A percentile compares a stretch with the other conserved stretches of the same genome.
Conservation (phyloP, 2,113 vertebrate genomes). For the Alligator mississippiensis region DNA sequence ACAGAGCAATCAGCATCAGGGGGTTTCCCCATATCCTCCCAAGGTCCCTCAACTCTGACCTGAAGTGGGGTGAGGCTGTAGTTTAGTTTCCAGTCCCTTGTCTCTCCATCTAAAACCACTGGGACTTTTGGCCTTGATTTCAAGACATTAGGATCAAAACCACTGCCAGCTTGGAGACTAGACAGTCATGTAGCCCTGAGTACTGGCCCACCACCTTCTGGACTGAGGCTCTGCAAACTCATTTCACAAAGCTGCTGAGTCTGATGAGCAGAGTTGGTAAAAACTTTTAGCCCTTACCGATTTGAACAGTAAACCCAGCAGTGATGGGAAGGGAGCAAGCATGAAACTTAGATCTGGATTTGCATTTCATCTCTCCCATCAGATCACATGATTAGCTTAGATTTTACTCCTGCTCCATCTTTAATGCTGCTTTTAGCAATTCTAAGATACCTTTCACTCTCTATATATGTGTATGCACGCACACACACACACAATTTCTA, state of each 20-base stretch:
- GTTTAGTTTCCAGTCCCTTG: background rate
- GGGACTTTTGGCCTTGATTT: background rate
- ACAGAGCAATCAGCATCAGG: background rate
- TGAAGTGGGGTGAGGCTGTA: background rate
- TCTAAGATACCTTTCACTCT: background rate
- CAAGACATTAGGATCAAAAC: background rate
- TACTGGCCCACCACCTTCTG: background rate
- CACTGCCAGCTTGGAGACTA: background rate
- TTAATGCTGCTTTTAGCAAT: background rate
- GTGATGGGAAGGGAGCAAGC: background rate
- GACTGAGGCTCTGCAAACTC: background rate
- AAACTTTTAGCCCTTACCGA: background rate
- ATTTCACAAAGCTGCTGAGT: rapidly evolving
- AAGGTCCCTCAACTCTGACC: background rate
- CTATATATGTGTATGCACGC: no score
- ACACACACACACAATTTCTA: background rate
- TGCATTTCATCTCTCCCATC: constrained; percentile 6
- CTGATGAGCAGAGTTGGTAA: background rate
- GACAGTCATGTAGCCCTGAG: background rate
- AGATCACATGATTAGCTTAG: constrained; percentile 2
- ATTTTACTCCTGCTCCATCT: background rate
- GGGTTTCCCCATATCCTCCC: background rate
- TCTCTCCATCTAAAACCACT: background rate
- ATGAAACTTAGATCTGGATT: background rate
- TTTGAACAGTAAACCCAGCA: background rate